Evolutionary conservation across 2,113 vertebrate species (phyloP).

Genomic region (Heloderma charlesbogerti): DNA sequence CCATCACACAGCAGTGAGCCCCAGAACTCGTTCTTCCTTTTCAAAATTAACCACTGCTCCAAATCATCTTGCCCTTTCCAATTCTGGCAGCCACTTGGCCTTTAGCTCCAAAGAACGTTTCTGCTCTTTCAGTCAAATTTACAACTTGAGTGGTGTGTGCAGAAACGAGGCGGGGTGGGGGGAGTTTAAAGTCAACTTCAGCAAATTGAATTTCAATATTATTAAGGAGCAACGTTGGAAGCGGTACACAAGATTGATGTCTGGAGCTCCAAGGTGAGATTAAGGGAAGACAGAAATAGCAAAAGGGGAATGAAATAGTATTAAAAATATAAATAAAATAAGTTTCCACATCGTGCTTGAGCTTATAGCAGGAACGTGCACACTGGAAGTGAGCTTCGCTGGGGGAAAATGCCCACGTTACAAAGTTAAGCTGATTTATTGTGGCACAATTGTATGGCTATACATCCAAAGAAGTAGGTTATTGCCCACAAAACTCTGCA

Average conservation of each 20-base stretch:
- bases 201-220: not conserved
- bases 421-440: not conserved
- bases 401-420: not conserved
- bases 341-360: not conserved
- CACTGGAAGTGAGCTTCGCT: not conserved
- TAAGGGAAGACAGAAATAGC: not conserved
- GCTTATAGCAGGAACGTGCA: not conserved
- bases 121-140: too few species aligned
- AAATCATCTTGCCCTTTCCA: not conserved
- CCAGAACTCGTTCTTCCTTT: not conserved
- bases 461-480: not conserved
- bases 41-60: too few species aligned
- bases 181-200: not conserved
- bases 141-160: not conserved
- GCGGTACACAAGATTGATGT: not conserved
- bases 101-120: too few species aligned
- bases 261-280: not conserved
- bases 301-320: not conserved
- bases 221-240: not conserved
- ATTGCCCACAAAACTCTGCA: not conserved
- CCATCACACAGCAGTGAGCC: not conserved
- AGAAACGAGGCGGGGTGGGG: not conserved
- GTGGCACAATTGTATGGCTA: not conserved
- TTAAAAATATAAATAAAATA: not conserved
- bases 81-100: too few species aligned